Evolutionary conservation across 2,888 invertebrate species (phyloP).

Genomic region (Polyommatus icarus): DNA sequence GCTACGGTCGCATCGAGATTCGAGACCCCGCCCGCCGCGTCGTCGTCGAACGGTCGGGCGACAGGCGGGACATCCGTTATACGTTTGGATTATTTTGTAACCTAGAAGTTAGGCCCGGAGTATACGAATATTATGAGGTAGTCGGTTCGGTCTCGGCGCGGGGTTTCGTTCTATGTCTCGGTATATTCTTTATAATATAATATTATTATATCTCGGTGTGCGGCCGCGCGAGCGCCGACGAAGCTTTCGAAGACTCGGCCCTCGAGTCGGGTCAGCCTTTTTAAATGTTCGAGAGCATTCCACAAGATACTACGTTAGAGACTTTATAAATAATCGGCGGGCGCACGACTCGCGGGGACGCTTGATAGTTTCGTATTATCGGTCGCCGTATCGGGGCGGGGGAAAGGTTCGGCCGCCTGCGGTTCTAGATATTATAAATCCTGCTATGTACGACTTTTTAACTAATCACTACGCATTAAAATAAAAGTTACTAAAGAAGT

Average conservation of each 20-base stretch:
- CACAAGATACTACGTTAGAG: not conserved
- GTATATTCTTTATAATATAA: not conserved
- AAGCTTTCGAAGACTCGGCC: not conserved
- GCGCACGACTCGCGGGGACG: not conserved
- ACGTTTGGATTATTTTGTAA: too few relatives aligned
- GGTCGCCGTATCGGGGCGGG: not conserved
- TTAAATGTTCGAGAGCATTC: constrained; percentile 28
- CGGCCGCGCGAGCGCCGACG: not conserved
- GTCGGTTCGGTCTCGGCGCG: not conserved
- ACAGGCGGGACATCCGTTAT: too few relatives aligned
- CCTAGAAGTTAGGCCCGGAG: not conserved
- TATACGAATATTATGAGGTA: not conserved
- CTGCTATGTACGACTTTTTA: not conserved
- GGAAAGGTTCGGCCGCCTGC: not conserved
- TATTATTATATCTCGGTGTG: not conserved
- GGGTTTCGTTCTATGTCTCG: not conserved
- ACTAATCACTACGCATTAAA: not conserved
- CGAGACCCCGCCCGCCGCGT: too few relatives aligned
- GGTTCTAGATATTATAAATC: not conserved
- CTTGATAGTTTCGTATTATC: not conserved
- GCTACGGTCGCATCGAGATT: not conserved
- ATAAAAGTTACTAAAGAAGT: not conserved
- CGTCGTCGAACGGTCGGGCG: too few relatives aligned
- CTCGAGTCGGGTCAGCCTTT: not conserved
- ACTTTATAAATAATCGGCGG: not conserved